These are phyloP conservation scores for Pocillopora verrucosa DNA, from an alignment of 64 coral and sea anemone species.

Conservation along the genomic window DNA sequence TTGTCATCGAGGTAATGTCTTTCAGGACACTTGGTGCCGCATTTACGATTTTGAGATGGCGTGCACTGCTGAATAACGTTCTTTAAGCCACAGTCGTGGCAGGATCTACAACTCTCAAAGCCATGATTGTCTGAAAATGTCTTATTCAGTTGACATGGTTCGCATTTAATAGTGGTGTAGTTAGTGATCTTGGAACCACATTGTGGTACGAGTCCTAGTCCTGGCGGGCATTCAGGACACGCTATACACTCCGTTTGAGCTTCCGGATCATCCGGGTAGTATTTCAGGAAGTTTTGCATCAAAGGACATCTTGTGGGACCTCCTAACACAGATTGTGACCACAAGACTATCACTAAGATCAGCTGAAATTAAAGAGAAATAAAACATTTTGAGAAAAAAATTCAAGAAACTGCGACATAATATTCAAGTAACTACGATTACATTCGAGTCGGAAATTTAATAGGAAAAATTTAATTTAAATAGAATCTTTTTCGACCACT, in stretches of 20 bases:
- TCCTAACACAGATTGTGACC: too few species aligned
- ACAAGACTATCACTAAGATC: too few species aligned
- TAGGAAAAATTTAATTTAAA: too few species aligned
- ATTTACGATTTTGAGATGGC: background rate
- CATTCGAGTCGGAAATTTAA: too few species aligned
- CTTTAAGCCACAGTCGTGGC: slow-evolving; percentile 22
- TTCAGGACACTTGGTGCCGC: background rate
- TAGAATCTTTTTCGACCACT: too few species aligned
- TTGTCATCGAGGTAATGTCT: background rate
- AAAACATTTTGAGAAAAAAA: too few species aligned
- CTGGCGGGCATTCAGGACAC: slow-evolving; percentile 21
- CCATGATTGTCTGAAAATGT: background rate
- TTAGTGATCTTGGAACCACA: background rate
- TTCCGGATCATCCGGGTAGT: background rate
- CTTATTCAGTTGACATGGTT: background rate
- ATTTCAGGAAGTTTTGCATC: background rate
- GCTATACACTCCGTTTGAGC: background rate
- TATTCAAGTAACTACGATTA: too few species aligned
- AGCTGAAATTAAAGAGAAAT: too few species aligned
- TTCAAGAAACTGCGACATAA: too few species aligned
- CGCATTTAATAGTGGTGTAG: background rate
- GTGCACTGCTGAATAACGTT: background rate
- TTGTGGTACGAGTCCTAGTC: background rate
- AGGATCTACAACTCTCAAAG: slow-evolving; percentile 7
- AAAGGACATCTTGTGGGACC: background rate